Conservation (phyloP, 2,797 vertebrate species). For the Adrianichthys oophorus region DNA sequence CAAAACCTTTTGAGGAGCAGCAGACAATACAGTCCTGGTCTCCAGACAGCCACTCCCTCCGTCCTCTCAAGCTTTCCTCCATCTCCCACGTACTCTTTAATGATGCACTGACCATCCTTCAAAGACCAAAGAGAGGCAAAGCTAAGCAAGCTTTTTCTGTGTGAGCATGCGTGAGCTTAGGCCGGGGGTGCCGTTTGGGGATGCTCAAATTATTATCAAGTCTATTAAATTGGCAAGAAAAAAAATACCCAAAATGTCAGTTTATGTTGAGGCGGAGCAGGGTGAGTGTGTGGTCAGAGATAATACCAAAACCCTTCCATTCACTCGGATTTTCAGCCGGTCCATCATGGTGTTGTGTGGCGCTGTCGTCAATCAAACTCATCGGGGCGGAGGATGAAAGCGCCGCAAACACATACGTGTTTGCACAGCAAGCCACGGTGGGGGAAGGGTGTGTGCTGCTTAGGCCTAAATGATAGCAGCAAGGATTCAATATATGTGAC, state of each 20-base stretch:
- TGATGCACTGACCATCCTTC: slow-evolving; percentile 37
- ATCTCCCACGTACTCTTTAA: slow-evolving; percentile 37
- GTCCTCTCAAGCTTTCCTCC: slow-evolving; percentile 39
- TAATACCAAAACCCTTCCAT: slow-evolving; percentile 56
- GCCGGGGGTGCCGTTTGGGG: slow-evolving; percentile 33
- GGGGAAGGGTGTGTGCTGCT: slow-evolving; percentile 50
- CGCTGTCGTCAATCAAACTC: slow-evolving; percentile 51
- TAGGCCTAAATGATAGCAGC: slow-evolving; percentile 82
- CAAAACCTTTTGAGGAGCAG: slow-evolving; percentile 61
- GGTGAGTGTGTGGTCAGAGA: slow-evolving; percentile 52
- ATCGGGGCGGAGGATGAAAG: slow-evolving; percentile 37
- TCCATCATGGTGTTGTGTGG: slow-evolving; percentile 53
- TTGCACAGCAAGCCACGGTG: slow-evolving; percentile 28
- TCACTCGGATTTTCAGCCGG: slow-evolving; percentile 55
- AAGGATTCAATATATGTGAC: slow-evolving; percentile 95
- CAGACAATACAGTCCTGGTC: slow-evolving; percentile 59
- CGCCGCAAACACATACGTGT: slow-evolving; percentile 38
- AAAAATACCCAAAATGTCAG: slow-evolving; percentile 48
- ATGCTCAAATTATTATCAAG: slow-evolving; percentile 35
- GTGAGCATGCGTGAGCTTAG: slow-evolving; percentile 13
- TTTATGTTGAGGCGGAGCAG: slow-evolving; percentile 44
- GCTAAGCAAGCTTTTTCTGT: slow-evolving; percentile 19
- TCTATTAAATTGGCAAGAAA: slow-evolving; percentile 38
- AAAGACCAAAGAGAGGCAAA: slow-evolving; percentile 24
- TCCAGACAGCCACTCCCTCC: slow-evolving; percentile 35